Evolutionary conservation across 2,888 invertebrate genomes (phyloP).

Genomic region (Callyntrura sp.): DNA sequence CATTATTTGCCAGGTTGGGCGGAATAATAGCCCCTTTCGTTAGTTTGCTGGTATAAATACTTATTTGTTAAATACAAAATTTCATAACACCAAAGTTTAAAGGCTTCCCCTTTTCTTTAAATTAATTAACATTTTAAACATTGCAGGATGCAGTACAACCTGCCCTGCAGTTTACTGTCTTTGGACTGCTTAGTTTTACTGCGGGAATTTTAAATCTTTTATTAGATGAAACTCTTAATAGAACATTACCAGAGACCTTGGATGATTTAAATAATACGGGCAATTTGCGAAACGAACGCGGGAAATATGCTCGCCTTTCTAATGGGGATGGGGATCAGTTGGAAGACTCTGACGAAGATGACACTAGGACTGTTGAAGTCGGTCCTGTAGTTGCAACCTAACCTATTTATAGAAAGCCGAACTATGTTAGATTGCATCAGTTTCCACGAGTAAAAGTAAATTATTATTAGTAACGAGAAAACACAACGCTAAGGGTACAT

Average conservation of each 20-base stretch:
- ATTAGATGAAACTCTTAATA: conserved; percentile 84
- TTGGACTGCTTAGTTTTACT: conserved; percentile 81
- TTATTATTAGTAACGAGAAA: not conserved
- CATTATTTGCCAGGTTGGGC: conserved; percentile 84
- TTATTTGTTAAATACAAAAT: conserved; percentile 73
- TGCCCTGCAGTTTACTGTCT: conserved; percentile 76
- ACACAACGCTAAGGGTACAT: not conserved
- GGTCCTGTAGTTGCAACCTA: conserved; percentile 60
- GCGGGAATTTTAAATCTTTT: conserved; percentile 84
- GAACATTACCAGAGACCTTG: conserved; percentile 84
- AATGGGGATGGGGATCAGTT: conserved; percentile 69
- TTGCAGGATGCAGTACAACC: conserved; percentile 74
- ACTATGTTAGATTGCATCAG: not conserved
- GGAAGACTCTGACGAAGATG: conserved; percentile 73
- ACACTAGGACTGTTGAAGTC: conserved; percentile 49
- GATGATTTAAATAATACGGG: conserved; percentile 82
- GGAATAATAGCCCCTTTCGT: conserved; percentile 84
- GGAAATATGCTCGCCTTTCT: conserved; percentile 78
- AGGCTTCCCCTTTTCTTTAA: too few relatives aligned
- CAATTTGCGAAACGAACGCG: conserved; percentile 78
- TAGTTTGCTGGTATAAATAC: conserved; percentile 81
- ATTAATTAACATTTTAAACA: not conserved
- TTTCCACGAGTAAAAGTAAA: not conserved
- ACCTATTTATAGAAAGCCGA: too few relatives aligned
- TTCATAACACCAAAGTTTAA: not conserved